Percentiles rank a stretch among this genome's conserved stretches.
Conservation (phyloP, 2,797 vertebrate species). For the Chloroceryle amazona region DNA sequence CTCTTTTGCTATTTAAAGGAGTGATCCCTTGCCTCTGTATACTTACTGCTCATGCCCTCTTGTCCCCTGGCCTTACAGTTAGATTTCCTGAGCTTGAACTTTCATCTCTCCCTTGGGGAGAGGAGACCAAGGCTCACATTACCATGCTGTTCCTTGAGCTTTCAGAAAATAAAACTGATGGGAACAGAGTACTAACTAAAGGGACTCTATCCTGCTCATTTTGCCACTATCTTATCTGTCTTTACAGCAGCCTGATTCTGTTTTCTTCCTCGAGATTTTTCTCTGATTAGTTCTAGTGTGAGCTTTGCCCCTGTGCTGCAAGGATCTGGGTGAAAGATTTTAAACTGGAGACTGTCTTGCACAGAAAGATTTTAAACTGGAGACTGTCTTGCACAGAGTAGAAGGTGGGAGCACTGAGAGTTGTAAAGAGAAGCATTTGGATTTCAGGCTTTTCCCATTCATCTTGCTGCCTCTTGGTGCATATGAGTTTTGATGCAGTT, state of each 20-base stretch:
- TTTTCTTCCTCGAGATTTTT: not conserved
- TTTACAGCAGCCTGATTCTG: not conserved
- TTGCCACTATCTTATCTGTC: not conserved
- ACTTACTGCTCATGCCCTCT: fast-evolving
- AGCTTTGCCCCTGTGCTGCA: not conserved
- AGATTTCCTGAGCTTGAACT: not conserved
- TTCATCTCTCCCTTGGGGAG: not conserved
- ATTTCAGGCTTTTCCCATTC: not conserved
- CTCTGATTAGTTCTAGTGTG: not conserved
- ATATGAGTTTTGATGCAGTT: not conserved
- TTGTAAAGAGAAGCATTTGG: not conserved
- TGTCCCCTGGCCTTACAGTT: not conserved
- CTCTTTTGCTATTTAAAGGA: not conserved
- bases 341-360: not conserved
- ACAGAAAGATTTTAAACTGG: not conserved
- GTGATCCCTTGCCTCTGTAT: not conserved
- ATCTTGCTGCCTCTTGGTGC: not conserved
- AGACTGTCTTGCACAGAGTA: not conserved
- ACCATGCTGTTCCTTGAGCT: not conserved
- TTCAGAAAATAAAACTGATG: not conserved
- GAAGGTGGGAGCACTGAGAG: not conserved
- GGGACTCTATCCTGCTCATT: not conserved
- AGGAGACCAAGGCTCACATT: not conserved
- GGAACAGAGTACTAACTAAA: not conserved
- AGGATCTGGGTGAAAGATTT: not conserved